phyloP scores from a whole-genome alignment of 2,797 vertebrate genomes.

The Etheostoma nigrum region DNA sequence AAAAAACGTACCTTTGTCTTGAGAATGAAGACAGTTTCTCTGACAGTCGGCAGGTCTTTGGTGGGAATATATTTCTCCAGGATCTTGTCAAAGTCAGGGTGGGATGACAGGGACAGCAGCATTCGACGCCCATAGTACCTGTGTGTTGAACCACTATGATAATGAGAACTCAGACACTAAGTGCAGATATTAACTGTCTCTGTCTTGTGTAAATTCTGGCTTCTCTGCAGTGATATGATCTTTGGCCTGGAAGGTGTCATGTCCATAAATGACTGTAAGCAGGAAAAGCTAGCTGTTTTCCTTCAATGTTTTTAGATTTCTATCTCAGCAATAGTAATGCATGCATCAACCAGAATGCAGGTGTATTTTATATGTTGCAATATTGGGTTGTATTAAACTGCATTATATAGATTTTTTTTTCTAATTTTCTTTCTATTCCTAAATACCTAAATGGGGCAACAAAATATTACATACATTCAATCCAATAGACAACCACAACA shows the following conservation, averaged over 20 bases:
- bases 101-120: conserved; percentile 90
- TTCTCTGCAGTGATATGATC: not conserved
- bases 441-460: not conserved
- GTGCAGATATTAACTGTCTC: not conserved
- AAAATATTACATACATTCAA: not conserved
- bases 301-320: not conserved
- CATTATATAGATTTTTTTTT: no score
- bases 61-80: conserved; percentile 89
- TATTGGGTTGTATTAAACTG: no score
- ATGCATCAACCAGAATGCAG: not conserved
- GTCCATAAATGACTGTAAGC: not conserved
- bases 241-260: not conserved
- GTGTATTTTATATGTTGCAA: no score
- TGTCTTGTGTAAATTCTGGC: not conserved
- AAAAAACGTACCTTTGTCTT: conserved; percentile 87
- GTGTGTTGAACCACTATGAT: conserved; percentile 29
- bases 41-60: conserved; percentile 91
- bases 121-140: conserved; percentile 95
- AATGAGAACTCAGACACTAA: not conserved
- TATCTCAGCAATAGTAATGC: not conserved
- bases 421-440: no score
- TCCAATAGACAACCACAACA: not conserved
- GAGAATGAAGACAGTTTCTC: conserved; percentile 88
- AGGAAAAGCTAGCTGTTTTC: not conserved
- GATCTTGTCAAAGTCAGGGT: conserved; percentile 91